phyloP scores from a whole-genome alignment of 1,140 invertebrate genomes.

The Philopotamus ludificatus region DNA sequence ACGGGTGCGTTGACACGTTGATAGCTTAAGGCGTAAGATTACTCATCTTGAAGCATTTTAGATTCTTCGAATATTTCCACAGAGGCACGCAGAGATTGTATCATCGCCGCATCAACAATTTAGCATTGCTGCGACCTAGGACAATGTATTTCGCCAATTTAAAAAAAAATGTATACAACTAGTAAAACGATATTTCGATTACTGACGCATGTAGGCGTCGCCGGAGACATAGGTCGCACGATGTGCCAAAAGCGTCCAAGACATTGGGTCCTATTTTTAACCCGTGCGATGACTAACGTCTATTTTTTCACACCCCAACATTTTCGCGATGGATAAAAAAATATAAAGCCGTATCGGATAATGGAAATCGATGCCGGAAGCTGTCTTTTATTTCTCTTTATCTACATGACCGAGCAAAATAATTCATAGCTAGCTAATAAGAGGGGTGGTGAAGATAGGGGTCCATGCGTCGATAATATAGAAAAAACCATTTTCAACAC shows the following conservation, averaged over 20 bases:
- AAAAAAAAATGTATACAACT: too few relatives aligned
- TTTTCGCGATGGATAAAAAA: not conserved
- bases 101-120: too few relatives aligned
- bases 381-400: conserved; percentile 1
- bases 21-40: not conserved
- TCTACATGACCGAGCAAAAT: conserved; percentile 19
- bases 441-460: not conserved
- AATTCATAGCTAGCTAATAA: not conserved
- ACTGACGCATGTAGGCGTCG: not conserved
- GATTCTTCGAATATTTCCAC: too few relatives aligned
- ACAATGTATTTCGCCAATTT: too few relatives aligned
- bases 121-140: too few relatives aligned
- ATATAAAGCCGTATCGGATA: not conserved
- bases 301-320: not conserved
- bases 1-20: conserved; percentile 17
- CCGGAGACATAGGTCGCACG: not conserved
- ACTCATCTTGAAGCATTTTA: not conserved
- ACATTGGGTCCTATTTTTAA: not conserved
- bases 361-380: conserved; percentile 1
- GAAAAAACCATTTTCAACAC: too few relatives aligned
- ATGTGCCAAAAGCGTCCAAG: not conserved
- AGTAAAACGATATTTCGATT: too few relatives aligned
- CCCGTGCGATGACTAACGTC: not conserved
- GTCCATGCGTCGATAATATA: too few relatives aligned
- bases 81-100: too few relatives aligned